These are phyloP conservation scores for Eumacrocentrus americanus DNA, from an alignment of 2,888 invertebrate genomes.

Conservation along the genomic window DNA sequence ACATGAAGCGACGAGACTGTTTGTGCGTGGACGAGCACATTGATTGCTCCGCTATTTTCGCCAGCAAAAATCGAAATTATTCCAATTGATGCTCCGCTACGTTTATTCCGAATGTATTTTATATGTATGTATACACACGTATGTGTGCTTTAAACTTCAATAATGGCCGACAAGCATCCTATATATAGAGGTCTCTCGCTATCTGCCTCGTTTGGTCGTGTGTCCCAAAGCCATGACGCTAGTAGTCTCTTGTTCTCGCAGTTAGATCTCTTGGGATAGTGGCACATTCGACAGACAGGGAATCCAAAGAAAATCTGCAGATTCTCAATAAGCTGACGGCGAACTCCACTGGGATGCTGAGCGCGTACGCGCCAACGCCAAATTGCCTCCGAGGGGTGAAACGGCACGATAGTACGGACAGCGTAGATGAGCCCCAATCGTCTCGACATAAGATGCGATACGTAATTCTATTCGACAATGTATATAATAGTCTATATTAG, in stretches of 20 bases:
- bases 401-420: slow-evolving; percentile 27
- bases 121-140: slow-evolving; percentile 3
- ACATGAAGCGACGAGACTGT: background rate
- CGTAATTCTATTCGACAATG: background rate
- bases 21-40: slow-evolving; percentile 2
- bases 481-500: too few relatives aligned
- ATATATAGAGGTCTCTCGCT: slow-evolving; percentile 4
- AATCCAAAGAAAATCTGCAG: slow-evolving; percentile 35
- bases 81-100: slow-evolving; percentile 15
- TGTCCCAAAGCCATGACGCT: slow-evolving; percentile 1
- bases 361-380: slow-evolving; percentile 33
- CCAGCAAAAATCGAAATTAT: slow-evolving; percentile 20
- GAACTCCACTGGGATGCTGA: slow-evolving; percentile 32
- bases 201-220: slow-evolving; percentile 2
- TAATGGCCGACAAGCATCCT: background rate
- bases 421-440: slow-evolving; percentile 18
- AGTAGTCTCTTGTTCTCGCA: background rate
- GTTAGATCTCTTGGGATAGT: slow-evolving; percentile 4
- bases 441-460: background rate
- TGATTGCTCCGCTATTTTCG: slow-evolving; percentile 20
- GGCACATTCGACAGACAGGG: slow-evolving; percentile 12
- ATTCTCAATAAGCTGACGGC: slow-evolving; percentile 37
- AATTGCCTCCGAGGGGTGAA: slow-evolving; percentile 33
- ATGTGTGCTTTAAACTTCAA: background rate
- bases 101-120: background rate